These are phyloP conservation scores for Athalia cordata DNA, from an alignment of 2,888 invertebrate genomes.

Conservation along the genomic window DNA sequence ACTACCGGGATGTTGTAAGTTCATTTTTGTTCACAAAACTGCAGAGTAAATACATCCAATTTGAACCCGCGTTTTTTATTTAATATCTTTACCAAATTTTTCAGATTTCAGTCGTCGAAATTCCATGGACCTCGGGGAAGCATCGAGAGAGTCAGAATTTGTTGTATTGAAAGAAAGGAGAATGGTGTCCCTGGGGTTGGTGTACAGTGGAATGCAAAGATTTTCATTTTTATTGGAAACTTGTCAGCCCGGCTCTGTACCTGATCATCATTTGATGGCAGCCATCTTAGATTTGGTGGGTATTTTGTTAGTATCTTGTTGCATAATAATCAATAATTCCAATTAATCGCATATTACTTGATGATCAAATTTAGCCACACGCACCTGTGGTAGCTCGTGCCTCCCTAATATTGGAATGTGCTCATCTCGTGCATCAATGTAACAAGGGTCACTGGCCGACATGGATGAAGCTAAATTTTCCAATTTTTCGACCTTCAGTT, in stretches of 20 bases:
- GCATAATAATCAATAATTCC: conserved; percentile 8
- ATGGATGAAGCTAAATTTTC: conserved; percentile 94
- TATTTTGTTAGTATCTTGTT: conserved; percentile 34
- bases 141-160: conserved; percentile 89
- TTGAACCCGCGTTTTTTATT: background rate
- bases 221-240: conserved; percentile 96
- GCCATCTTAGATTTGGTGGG: conserved; percentile 94
- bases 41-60: conserved; percentile 5
- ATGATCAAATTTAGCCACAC: conserved; percentile 81
- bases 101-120: conserved; percentile 86
- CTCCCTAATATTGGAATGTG: conserved; percentile 93
- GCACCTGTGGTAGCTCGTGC: conserved; percentile 96
- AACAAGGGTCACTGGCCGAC: conserved; percentile 99
- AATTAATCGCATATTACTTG: conserved; percentile 35
- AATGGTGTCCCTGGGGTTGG: conserved; percentile 84
- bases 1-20: conserved; percentile 84
- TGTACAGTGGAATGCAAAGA: conserved; percentile 92
- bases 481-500: conserved; percentile 84
- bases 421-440: conserved; percentile 97
- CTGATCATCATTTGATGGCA: conserved; percentile 96
- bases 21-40: background rate
- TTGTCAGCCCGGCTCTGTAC: conserved; percentile 96
- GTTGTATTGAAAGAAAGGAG: conserved; percentile 91
- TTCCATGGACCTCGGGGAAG: conserved; percentile 87
- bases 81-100: background rate